Percentiles rank a stretch among this genome's conserved stretches.
Conservation (phyloP, 2,888 invertebrate species). For the Lycocerus yunnanus region DNA sequence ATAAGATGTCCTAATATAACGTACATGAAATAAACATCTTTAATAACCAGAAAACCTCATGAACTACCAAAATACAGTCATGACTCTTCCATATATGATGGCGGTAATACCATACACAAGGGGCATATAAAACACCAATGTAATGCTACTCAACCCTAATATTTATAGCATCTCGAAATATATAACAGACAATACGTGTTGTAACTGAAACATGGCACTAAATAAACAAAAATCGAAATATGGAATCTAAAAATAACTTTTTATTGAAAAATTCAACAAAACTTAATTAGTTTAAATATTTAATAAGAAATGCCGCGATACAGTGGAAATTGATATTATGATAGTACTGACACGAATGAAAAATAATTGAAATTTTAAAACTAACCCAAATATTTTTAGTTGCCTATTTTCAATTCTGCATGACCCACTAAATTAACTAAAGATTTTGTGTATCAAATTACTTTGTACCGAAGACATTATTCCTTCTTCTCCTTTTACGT, state of each 20-base stretch:
- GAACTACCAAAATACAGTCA: conserved; percentile 12
- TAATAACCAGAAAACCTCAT: conserved; percentile 20
- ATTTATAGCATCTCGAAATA: conserved; percentile 32
- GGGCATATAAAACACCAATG: conserved; percentile 32
- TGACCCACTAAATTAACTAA: background rate
- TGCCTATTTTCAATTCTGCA: background rate
- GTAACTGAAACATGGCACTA: background rate
- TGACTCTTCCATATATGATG: conserved; percentile 22
- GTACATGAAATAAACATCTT: conserved; percentile 24
- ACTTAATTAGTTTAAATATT: background rate
- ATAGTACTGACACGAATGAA: background rate
- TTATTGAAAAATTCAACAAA: too few relatives aligned
- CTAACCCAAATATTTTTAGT: background rate
- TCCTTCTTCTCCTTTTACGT: too few relatives aligned
- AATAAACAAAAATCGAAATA: background rate
- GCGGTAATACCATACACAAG: conserved; percentile 25
- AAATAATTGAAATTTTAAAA: background rate
- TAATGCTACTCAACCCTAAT: conserved; percentile 32
- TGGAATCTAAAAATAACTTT: background rate
- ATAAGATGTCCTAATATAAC: conserved; percentile 1
- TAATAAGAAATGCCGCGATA: background rate
- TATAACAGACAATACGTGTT: conserved; percentile 12
- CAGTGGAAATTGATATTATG: background rate
- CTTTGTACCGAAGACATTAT: too few relatives aligned
- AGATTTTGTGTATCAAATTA: too few relatives aligned